Evolutionary conservation across 1,140 invertebrate species (phyloP), one percentile per base, ranked within the genome.

Genomic region (Drosophila bocki): DNA sequence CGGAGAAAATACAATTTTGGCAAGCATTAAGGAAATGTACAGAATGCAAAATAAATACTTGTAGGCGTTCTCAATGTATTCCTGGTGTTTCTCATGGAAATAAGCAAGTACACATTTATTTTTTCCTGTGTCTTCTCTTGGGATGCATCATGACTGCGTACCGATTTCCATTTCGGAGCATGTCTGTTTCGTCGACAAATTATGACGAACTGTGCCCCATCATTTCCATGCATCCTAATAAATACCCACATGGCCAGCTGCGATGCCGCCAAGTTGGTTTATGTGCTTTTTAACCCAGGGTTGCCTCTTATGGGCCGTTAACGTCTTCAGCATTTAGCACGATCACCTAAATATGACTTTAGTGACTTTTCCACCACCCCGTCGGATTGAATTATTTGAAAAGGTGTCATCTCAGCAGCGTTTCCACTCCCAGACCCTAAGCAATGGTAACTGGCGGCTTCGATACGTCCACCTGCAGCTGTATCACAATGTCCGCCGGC

Each of bases 221-320:
- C 64, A 85, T 78, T 85, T 56, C 26, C 63, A 53, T 58, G 19
- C 60, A 78, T 29, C 33, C 51, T 71, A 41, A 45, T 50, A 61
- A 41, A 54, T 65, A 67, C 37, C 32, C 13, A 33, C 29, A 63
- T 72, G 59, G 65, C 29, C 79, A 78, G 37, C 54, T 74, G 58
- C 50, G 53, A 32, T 61, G 63, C 26, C 56, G 29, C 45, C 69
- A 71, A 47, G 47, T 60, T 79, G 75, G 59, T 83, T 83, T 83
- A 83, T 82, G 70, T 64, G 70, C 75, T 50, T 79, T 83, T 83
- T 75, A 75, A 70, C 74, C 79, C 76, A 83, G 75, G 69, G 80
- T 67, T 83, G 42, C 42, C 44, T 17, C 63, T 67, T 65, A 68
- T 68, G 61, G 29, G 39, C 48, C 75, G 56, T 82, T 68, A 56